Evolutionary conservation across 2,888 invertebrate genomes (phyloP), one percentile per base, ranked within the genome.

Genomic region (Drosophila neonasuta): DNA sequence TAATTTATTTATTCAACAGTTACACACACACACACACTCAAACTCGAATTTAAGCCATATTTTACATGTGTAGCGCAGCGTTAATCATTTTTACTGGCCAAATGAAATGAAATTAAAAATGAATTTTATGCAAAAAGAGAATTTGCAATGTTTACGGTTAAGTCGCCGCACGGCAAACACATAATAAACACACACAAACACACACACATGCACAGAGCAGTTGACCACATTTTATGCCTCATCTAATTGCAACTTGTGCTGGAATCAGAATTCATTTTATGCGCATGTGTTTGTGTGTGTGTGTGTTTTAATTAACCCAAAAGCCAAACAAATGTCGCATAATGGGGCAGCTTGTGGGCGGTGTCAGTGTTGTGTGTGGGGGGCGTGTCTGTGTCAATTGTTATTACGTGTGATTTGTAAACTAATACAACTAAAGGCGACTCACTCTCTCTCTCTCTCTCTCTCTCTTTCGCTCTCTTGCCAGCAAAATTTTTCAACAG

Each of bases 331-430:
- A 74, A 74, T 74, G 74, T 72, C 74, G 54, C 68, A 71, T 59
- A 60, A 60, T 41, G 41, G 17, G 48, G 7, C 55, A 50, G 42
- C 48, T n/a, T 32, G 62, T 48, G 49, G 61, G 76, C 46, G 59
- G 29, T 8, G 6, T 9, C 17, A 20, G 51, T 34, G 45, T 54
- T 42, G 51, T 30, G 24, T 24, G 24, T 5, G 24, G 32, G 15
- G 9, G 13, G 67, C 77, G 73, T 72, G 77, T 55, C 68, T 73
- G 54, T 74, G 77, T 80, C 87, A 86, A 81, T 81, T 84, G 87
- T 81, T 81, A 86, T 81, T 86, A 81, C 82, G 87, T 86, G 80
- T 84, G 80, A 81, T 81, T 81, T 81, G 80, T 84, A 86, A 81
- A 86, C 80, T 77, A 77, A 80, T 69, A 66, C 72, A 71, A 64